Percentiles rank a stretch among this genome's conserved stretches.
These are phyloP conservation scores for Sebastes minor DNA, from an alignment of 2,797 vertebrate species.

Conservation along the genomic window DNA sequence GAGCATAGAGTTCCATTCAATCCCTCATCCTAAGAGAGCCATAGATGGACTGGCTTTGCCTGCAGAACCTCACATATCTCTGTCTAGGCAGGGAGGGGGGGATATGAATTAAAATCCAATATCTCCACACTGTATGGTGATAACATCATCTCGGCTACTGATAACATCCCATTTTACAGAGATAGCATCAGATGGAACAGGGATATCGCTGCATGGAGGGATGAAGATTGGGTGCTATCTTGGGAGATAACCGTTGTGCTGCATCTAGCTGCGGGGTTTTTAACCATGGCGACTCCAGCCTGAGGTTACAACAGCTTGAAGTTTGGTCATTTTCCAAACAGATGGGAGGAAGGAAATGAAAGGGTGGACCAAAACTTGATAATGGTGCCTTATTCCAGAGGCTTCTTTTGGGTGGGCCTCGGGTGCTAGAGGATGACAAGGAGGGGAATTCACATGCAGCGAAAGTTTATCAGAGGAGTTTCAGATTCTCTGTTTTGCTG, in stretches of 20 bases:
- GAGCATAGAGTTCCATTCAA: slow-evolving; percentile 51
- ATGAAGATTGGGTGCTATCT: slow-evolving; percentile 57
- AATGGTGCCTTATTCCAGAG: slow-evolving; percentile 22
- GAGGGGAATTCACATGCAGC: slow-evolving; percentile 28
- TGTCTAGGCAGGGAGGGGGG: slow-evolving; percentile 6
- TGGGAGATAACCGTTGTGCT: slow-evolving; percentile 38
- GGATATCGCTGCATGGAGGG: slow-evolving; percentile 55
- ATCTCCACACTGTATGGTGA: slow-evolving; percentile 62
- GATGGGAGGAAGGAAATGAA: slow-evolving; percentile 44
- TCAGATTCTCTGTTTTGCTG: slow-evolving; percentile 40
- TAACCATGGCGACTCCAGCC: slow-evolving; percentile 30
- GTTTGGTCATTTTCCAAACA: slow-evolving; percentile 58
- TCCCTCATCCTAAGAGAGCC: slow-evolving; percentile 62
- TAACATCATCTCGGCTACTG: slow-evolving; percentile 69
- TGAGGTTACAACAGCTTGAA: slow-evolving; percentile 32
- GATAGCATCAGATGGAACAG: slow-evolving; percentile 73
- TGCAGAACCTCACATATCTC: slow-evolving; percentile 57
- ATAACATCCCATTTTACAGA: slow-evolving; percentile 72
- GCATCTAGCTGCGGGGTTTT: slow-evolving; percentile 36
- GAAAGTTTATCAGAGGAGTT: slow-evolving; percentile 57
- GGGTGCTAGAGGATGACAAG: slow-evolving; percentile 32
- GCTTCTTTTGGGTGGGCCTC: slow-evolving; percentile 15
- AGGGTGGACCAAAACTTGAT: slow-evolving; percentile 42
- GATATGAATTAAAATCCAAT: slow-evolving; percentile 72
- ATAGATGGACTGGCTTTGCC: slow-evolving; percentile 68